A percentile compares a stretch with the other conserved stretches of the same genome.
Evolutionary conservation across 2,888 invertebrate genomes (phyloP).

Genomic region (Labia minor): DNA sequence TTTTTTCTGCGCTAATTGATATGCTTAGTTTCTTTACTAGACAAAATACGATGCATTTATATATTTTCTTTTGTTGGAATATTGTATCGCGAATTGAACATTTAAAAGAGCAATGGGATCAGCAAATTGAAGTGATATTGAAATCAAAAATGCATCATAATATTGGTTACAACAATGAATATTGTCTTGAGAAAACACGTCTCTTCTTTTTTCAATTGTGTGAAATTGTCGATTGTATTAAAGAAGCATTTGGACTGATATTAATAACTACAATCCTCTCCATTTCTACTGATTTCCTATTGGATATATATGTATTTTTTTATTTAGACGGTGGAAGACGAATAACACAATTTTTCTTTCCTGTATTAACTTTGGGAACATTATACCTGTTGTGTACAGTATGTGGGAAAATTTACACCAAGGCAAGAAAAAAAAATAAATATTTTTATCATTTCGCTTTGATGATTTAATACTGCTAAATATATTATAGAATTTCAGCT

Average conservation of each 20-base stretch:
- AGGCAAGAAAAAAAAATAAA: too few relatives aligned
- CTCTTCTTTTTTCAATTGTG: background rate
- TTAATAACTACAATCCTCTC: background rate
- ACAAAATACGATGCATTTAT: background rate
- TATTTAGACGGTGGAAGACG: background rate
- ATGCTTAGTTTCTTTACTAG: background rate
- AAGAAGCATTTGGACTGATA: background rate
- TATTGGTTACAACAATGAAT: background rate
- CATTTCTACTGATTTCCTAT: background rate
- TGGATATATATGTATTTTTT: background rate
- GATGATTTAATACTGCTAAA: too few relatives aligned
- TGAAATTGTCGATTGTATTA: background rate
- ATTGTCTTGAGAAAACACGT: background rate
- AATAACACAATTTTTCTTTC: background rate
- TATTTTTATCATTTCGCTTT: too few relatives aligned
- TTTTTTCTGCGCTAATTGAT: background rate
- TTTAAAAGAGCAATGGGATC: background rate
- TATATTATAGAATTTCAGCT: too few relatives aligned
- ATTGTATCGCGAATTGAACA: background rate
- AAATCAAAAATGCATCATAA: background rate
- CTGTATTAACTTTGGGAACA: background rate
- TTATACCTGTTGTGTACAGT: too few relatives aligned
- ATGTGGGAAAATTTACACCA: too few relatives aligned
- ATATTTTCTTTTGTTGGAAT: background rate
- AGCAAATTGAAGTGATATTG: background rate